Conservation (phyloP, 2,888 invertebrate species). For the Habrosyne pyritoides region DNA sequence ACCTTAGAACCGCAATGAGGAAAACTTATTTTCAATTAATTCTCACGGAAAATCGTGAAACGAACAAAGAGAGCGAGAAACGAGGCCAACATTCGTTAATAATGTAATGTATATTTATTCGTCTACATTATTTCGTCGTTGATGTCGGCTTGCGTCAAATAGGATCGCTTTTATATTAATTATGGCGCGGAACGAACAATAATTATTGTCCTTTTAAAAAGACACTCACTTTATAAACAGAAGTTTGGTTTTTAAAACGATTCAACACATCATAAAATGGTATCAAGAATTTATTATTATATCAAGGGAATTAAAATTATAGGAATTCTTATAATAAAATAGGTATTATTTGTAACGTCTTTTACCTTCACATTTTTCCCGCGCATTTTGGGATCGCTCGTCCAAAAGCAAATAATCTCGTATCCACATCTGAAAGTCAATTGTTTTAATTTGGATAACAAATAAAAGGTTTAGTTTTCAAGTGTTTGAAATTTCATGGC, state of each 20-base stretch:
- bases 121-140: conserved; percentile 73
- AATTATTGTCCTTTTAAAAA: conserved; percentile 36
- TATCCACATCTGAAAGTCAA: background rate
- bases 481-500: background rate
- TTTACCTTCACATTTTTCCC: background rate
- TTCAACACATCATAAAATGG: conserved; percentile 3
- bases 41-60: conserved; percentile 67
- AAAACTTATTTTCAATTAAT: conserved; percentile 76
- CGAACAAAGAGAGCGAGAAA: conserved; percentile 83
- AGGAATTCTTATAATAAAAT: no score
- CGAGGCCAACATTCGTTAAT: conserved; percentile 83
- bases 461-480: background rate
- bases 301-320: no score
- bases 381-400: background rate
- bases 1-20: conserved; percentile 65
- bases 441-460: background rate
- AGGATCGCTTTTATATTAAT: conserved; percentile 60
- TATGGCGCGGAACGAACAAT: conserved; percentile 42
- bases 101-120: conserved; percentile 83
- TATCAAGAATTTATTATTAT: no score
- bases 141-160: conserved; percentile 67
- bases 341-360: background rate
- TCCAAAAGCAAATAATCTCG: background rate
- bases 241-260: conserved; percentile 17
- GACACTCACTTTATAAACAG: conserved; percentile 31